Percentiles rank a stretch among this genome's conserved stretches.
Evolutionary conservation across 2,888 invertebrate species (phyloP).

Genomic region (Antheraea yamamai): DNA sequence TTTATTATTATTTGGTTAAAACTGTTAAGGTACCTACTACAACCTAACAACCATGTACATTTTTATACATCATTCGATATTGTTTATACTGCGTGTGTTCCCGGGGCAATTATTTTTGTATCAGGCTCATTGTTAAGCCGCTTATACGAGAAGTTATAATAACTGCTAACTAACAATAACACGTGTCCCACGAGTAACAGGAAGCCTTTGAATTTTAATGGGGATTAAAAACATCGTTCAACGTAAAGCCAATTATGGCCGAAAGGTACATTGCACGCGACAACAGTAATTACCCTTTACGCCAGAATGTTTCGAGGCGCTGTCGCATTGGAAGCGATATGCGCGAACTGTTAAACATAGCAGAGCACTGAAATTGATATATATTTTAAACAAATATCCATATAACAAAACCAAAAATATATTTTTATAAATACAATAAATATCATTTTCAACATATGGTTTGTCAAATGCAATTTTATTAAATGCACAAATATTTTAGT

Average conservation of each 20-base stretch:
- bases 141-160: conserved; percentile 14
- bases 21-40: no score
- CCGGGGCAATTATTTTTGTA: neutral
- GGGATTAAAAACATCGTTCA: conserved; percentile 23
- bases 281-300: conserved; percentile 35
- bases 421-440: neutral
- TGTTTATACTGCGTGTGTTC: neutral
- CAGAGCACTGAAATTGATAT: neutral
- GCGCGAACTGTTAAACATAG: neutral
- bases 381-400: neutral
- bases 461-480: neutral
- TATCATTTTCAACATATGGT: neutral
- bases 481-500: neutral
- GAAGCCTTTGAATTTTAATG: conserved; percentile 34
- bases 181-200: conserved; percentile 26
- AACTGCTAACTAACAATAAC: conserved; percentile 20
- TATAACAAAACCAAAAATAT: neutral
- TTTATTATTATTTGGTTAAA: no score
- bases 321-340: neutral
- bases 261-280: conserved; percentile 25
- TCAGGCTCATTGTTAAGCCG: neutral
- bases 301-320: neutral
- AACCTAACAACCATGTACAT: no score
- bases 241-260: conserved; percentile 34
- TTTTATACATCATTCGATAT: neutral